These are phyloP conservation scores for Danaus chrysippus DNA, from an alignment of 2,888 invertebrate species.

Conservation along the genomic window DNA sequence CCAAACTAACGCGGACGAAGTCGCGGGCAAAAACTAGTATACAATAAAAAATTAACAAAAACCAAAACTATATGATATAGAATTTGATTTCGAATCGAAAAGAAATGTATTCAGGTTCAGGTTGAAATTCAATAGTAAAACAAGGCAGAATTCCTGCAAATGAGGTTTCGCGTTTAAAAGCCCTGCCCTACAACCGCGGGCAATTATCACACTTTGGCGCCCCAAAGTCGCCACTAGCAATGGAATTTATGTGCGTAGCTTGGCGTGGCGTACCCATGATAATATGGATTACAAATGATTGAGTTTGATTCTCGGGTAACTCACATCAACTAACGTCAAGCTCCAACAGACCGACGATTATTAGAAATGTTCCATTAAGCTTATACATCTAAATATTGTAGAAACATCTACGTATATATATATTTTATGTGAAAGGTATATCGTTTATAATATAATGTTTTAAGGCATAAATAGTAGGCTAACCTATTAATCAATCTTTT, in stretches of 20 bases:
- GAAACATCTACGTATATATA: too few relatives aligned
- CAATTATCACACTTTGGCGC: slow-evolving; percentile 35
- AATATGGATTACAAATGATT: slow-evolving; percentile 16
- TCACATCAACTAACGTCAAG: background rate
- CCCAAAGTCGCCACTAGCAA: slow-evolving; percentile 46
- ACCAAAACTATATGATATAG: background rate
- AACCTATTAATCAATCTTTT: background rate
- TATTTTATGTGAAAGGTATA: too few relatives aligned
- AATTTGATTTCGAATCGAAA: too few relatives aligned
- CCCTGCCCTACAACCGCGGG: too few relatives aligned
- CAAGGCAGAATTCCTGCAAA: slow-evolving; percentile 47
- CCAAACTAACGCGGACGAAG: too few relatives aligned
- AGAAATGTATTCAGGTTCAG: slow-evolving; percentile 11
- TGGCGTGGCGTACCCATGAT: slow-evolving; percentile 19
- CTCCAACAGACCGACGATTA: background rate
- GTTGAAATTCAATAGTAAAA: slow-evolving; percentile 39
- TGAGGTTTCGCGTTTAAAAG: too few relatives aligned
- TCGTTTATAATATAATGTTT: too few relatives aligned
- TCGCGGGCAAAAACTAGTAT: too few relatives aligned
- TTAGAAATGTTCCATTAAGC: too few relatives aligned
- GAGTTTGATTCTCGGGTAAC: too few relatives aligned
- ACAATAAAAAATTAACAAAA: background rate
- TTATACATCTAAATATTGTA: too few relatives aligned
- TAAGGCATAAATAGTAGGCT: too few relatives aligned
- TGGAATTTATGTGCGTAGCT: slow-evolving; percentile 48